Evolutionary conservation across 2,113 vertebrate species (phyloP).

Genomic region (Bos javanicus): DNA sequence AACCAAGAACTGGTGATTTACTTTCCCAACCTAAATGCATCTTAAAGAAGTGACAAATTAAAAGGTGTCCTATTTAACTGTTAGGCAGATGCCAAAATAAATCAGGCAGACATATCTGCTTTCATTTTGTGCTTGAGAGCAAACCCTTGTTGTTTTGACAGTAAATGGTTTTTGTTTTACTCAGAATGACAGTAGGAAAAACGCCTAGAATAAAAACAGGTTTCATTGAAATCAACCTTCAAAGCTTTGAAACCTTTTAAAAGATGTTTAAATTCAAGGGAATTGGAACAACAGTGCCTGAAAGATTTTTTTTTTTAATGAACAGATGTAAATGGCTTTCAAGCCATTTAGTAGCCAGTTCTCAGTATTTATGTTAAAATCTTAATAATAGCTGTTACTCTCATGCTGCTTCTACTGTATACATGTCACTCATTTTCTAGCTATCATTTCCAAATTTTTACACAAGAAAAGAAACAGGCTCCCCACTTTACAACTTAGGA

Average conservation of each 20-base stretch:
- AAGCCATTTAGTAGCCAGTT: neutral
- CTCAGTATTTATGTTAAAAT: neutral
- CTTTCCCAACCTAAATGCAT: slow-evolving; percentile 39
- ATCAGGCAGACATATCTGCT: slow-evolving; percentile 49
- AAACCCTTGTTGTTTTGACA: slow-evolving; percentile 73
- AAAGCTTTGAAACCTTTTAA: slow-evolving; percentile 56
- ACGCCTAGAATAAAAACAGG: slow-evolving; percentile 58
- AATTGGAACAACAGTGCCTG: slow-evolving; percentile 31
- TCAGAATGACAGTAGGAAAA: slow-evolving; percentile 62
- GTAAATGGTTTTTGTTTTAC: slow-evolving; percentile 73
- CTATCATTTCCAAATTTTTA: neutral
- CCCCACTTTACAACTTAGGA: neutral
- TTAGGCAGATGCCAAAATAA: slow-evolving; percentile 64
- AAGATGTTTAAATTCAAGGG: slow-evolving; percentile 63
- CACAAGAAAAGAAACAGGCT: neutral
- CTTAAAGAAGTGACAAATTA: slow-evolving; percentile 69
- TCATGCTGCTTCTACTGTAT: neutral
- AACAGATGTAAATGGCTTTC: neutral
- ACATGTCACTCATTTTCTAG: neutral
- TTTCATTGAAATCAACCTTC: slow-evolving; percentile 68
- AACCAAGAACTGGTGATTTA: neutral
- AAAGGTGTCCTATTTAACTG: slow-evolving; percentile 65
- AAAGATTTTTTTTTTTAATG: neutral
- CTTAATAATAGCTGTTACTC: neutral
- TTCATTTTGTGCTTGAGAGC: slow-evolving; percentile 59